Conservation (phyloP, 2,113 vertebrate genomes). For the Empidonax traillii region DNA sequence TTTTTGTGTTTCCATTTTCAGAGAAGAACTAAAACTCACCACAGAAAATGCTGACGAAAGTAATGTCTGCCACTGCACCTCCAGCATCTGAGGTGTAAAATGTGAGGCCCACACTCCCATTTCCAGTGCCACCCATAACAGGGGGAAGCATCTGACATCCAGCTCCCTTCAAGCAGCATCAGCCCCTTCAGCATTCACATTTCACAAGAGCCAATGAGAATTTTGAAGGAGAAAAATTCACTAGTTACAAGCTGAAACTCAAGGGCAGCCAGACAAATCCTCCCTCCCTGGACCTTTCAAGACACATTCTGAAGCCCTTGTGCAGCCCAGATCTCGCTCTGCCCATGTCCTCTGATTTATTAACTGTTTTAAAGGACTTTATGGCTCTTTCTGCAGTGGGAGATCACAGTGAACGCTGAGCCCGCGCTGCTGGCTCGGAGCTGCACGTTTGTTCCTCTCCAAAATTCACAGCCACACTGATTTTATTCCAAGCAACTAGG, state of each 20-base stretch:
- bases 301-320: neutral
- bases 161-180: neutral
- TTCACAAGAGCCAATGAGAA: neutral
- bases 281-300: neutral
- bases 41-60: neutral
- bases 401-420: neutral
- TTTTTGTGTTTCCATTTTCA: neutral
- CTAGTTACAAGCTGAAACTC: neutral
- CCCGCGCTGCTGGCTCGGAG: neutral
- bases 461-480: slow-evolving; percentile 29
- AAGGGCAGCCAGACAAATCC: neutral
- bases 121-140: fast-evolving
- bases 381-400: neutral
- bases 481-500: slow-evolving; percentile 32
- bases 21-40: neutral
- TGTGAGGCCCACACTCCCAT: fast-evolving
- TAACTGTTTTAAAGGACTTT: slow-evolving; percentile 4
- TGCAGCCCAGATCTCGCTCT: neutral
- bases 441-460: neutral
- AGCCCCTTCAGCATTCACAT: neutral
- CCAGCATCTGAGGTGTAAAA: neutral
- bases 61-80: neutral
- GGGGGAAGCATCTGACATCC: neutral
- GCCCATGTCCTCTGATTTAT: slow-evolving; percentile 25
- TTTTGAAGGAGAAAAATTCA: neutral